Evolutionary conservation across 2,888 invertebrate genomes (phyloP).

Genomic region (Drosophila mulleri): DNA sequence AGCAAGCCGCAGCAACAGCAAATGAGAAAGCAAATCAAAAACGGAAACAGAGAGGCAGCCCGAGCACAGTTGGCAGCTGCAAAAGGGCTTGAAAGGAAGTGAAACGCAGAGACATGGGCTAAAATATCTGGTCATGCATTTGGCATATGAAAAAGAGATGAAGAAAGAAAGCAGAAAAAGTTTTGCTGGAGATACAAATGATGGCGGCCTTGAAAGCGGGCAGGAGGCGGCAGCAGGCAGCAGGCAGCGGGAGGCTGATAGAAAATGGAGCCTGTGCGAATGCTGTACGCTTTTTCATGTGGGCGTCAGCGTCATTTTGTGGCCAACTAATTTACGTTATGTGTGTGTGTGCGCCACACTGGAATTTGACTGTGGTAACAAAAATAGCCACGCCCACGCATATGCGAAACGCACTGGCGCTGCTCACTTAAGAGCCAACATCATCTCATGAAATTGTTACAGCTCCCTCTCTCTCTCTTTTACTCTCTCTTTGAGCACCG

Average conservation of each 20-base stretch:
- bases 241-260: background rate
- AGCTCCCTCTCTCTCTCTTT: background rate
- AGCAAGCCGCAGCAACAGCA: background rate
- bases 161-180: constrained; percentile 20
- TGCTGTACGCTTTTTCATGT: constrained; percentile 26
- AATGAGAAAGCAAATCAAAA: constrained; percentile 12
- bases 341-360: constrained; percentile 15
- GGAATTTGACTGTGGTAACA: constrained; percentile 21
- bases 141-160: constrained; percentile 62
- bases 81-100: background rate
- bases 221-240: background rate
- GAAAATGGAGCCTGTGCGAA: constrained; percentile 24
- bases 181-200: constrained; percentile 56
- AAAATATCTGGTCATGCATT: constrained; percentile 66
- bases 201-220: constrained; percentile 71
- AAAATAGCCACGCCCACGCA: constrained; percentile 49
- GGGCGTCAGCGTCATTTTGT: constrained; percentile 29
- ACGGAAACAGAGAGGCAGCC: constrained; percentile 9
- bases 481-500: background rate
- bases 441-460: constrained; percentile 50
- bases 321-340: constrained; percentile 48
- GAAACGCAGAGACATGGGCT: constrained; percentile 33
- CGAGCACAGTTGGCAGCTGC: constrained; percentile 8
- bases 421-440: constrained; percentile 66
- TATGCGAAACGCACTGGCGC: constrained; percentile 9